These are phyloP conservation scores for Oophaga pumilio DNA, from an alignment of 2,113 vertebrate species.

Conservation along the genomic window DNA sequence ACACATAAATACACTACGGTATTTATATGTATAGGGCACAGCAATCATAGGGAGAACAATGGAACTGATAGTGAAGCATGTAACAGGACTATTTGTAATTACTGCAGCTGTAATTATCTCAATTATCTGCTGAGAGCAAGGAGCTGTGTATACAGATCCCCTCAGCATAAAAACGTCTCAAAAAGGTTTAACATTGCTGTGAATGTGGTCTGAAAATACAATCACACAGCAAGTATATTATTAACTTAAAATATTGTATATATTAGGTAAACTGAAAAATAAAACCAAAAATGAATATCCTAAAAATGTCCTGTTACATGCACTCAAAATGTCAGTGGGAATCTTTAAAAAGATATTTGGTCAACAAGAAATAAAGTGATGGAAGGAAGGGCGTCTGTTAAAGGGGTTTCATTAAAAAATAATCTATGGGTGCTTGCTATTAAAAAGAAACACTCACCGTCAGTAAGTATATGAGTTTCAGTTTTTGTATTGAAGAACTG, in stretches of 20 bases:
- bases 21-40: slow-evolving; percentile 12
- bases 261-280: not conserved
- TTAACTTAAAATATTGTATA: not conserved
- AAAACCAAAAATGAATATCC: not conserved
- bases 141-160: slow-evolving; percentile 4
- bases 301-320: not conserved
- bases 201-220: not conserved
- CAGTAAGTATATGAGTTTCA: too few relatives aligned
- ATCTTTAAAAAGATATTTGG: not conserved
- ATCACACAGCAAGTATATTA: not conserved
- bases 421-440: too few relatives aligned
- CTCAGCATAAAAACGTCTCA: slow-evolving; percentile 30
- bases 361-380: not conserved
- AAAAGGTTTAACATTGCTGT: slow-evolving; percentile 12
- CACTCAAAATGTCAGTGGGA: not conserved
- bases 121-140: slow-evolving; percentile 36
- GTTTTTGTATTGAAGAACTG: too few relatives aligned
- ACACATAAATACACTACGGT: not conserved
- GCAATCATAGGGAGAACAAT: slow-evolving; percentile 9
- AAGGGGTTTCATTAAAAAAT: too few relatives aligned
- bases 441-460: too few relatives aligned
- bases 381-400: not conserved
- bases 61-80: slow-evolving; percentile 13
- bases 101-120: slow-evolving; percentile 36
- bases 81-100: slow-evolving; percentile 31